Evolutionary conservation across 1,140 invertebrate species (phyloP), one percentile per base, ranked within the genome.

Genomic region (Drosophila athabasca): DNA sequence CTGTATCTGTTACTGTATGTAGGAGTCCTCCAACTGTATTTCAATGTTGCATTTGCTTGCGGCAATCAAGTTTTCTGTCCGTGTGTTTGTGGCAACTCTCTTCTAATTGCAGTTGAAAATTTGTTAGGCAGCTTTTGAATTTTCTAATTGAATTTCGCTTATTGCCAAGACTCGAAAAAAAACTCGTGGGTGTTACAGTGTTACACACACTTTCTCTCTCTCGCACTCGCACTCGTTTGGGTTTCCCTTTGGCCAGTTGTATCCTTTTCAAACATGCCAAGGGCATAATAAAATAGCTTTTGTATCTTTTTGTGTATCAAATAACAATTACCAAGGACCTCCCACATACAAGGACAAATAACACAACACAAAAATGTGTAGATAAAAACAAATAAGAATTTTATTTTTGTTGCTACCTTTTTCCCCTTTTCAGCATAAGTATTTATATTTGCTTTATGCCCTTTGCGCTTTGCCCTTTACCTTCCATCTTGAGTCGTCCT

Each of bases 111-210:
- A 69, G 64, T 69, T 70, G 44, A 29, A 58, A 69, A 70, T 49
- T 39, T 69, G 67, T 69, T 69, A 19, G 51, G 51, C 19, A 29
- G 52, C 52, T 69, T 50, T 70, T 50, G 8, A 69, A 70, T 65
- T 69, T 70, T 70, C 49, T 70, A 70, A 70, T 70, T 70, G 67
- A 70, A 70, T 70, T 70, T 70, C 52, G 52, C 7, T 31, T 31
- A 62, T 62, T 44, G 51, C 67, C 39, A 26, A 11, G 52, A 9
- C 62, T 24, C 48, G 26, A 19, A 19, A 19, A 19, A 19, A 19
- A 19, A 19, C 17, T 19, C 17, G 17, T 19, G 17, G 17, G 17
- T 19, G 17, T n/a, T n/a, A n/a, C n/a, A n/a, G n/a, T n/a, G n/a
- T n/a, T n/a, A n/a, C n/a, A n/a, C n/a, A n/a, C 6, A 7, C 29